Evolutionary conservation across 2,113 vertebrate species (phyloP).

Genomic region (Parus major): DNA sequence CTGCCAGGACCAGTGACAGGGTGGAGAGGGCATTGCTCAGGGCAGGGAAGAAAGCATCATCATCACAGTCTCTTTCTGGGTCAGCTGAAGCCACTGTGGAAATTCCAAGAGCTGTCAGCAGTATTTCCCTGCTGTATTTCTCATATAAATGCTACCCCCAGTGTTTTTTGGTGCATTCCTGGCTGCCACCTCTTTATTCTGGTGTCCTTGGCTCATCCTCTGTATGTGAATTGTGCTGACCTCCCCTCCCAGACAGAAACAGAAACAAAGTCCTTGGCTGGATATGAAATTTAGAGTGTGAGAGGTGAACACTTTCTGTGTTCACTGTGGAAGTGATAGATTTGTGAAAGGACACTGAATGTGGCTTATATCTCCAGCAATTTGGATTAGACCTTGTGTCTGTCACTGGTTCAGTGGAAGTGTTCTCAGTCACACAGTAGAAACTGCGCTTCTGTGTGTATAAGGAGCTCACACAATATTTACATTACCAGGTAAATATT

Average conservation of each 20-base stretch:
- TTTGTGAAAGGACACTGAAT: neutral
- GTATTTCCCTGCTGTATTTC: neutral
- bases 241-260: neutral
- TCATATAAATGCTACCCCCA: neutral
- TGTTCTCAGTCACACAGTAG: neutral
- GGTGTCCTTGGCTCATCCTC: neutral
- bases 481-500: neutral
- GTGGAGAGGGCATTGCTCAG: neutral
- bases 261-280: neutral
- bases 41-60: neutral
- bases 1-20: neutral
- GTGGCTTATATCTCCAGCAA: neutral
- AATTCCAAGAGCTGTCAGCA: neutral
- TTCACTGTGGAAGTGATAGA: neutral
- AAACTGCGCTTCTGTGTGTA: neutral
- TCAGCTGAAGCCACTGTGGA: neutral
- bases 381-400: neutral
- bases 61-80: neutral
- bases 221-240: neutral
- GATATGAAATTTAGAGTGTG: neutral
- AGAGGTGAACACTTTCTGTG: neutral
- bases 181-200: neutral
- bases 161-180: neutral
- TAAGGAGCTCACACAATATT: neutral
- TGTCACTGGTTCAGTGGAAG: neutral